Conservation (phyloP, 2,113 vertebrate species). For the Melozone crissalis region DNA sequence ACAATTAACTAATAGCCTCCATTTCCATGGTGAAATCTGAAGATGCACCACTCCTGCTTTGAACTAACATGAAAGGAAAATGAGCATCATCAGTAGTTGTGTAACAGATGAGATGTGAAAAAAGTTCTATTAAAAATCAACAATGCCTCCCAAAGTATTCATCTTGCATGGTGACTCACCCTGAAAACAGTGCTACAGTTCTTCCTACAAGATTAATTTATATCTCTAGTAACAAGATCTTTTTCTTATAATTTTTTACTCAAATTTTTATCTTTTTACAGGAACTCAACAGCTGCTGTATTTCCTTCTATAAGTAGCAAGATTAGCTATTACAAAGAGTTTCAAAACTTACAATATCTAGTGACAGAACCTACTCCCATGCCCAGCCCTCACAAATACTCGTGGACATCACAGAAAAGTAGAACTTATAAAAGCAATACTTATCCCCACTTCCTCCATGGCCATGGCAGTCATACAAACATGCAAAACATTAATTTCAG, state of each 20-base stretch:
- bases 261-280: background rate
- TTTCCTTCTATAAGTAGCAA: background rate
- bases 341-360: background rate
- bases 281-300: background rate
- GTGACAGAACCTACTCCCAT: background rate
- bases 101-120: background rate
- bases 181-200: background rate
- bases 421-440: background rate
- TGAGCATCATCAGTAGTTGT: background rate
- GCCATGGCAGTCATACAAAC: background rate
- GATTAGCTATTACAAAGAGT: background rate
- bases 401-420: too few species aligned
- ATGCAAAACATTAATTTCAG: background rate
- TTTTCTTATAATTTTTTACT: background rate
- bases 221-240: background rate
- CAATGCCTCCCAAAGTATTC: background rate
- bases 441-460: background rate
- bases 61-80: background rate
- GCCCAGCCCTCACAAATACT: background rate
- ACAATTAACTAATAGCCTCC: background rate
- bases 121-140: background rate
- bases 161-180: background rate
- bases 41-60: background rate
- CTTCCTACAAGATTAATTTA: background rate
- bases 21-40: background rate